Evolutionary conservation across 2,888 invertebrate species (phyloP), one percentile per base, ranked within the genome.

Genomic region (Netelia melanura): DNA sequence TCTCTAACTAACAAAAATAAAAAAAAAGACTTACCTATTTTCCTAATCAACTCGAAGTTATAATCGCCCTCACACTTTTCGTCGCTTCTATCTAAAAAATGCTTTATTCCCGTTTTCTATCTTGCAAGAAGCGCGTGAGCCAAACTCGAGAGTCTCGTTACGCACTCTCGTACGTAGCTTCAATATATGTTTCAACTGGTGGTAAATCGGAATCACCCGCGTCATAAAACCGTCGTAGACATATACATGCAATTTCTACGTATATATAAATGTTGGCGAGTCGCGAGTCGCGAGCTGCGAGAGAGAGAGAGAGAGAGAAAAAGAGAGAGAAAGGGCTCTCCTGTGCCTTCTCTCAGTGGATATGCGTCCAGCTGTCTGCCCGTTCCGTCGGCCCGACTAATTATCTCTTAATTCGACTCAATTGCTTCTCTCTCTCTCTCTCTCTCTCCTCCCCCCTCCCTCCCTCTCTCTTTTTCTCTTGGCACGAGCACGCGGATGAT

Each of bases 331-430:
- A 1, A 48, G 67, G 48, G 17, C 21, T 48, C 44, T 58, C 54
- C 56, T 14, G 23, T n/a, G 58, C 11, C 38, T 43, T 65, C 54
- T 64, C 61, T 71, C 38, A 25, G 74, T 79, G 70, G 81, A 77
- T 81, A 38, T 85, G 90, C 91, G 91, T 91, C 89, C 91, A 92
- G 91, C 91, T 92, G 92, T 92, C 91, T 92, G 87, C 88, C 77
- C 87, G 87, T 84, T 87, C 86, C 88, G 87, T 85, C 88, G 84
- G 84, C 83, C 72, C 86, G 88, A 84, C 87, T 91, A 92, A 92
- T 92, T 91, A 90, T 89, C 88, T 82, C 87, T 91, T 91, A 91
- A 92, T 92, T 92, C 89, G 86, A 88, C 88, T 90, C 91, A 92
- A 92, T 92, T 92, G 90, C 87, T 17, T 17, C 87, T 86, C 58